A percentile compares a stretch with the other conserved stretches of the same genome.
These are phyloP conservation scores for Cephalopachus bancanus DNA, from an alignment of 2,797 vertebrate species.

Conservation along the genomic window DNA sequence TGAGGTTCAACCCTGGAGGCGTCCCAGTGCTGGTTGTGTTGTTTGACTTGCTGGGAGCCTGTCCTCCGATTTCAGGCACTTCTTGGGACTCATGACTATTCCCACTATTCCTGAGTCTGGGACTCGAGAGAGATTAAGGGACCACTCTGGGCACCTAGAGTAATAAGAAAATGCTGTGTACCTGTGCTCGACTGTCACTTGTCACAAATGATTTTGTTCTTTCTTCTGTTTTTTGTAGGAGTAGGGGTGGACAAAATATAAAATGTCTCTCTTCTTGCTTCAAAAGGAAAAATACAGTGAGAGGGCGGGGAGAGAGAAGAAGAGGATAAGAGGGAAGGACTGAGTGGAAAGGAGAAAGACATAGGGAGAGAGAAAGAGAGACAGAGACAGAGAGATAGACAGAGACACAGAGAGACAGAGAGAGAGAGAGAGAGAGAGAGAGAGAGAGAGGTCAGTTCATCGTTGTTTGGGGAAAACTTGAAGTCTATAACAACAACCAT, in stretches of 20 bases:
- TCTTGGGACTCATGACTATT: background rate
- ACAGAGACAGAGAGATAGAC: background rate
- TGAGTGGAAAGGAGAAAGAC: too few relatives aligned
- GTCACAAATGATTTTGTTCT: background rate
- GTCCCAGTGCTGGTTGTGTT: background rate
- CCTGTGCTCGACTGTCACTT: background rate
- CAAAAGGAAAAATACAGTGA: slow-evolving; percentile 38
- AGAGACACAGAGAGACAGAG: background rate
- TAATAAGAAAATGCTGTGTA: background rate
- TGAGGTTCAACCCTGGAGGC: background rate
- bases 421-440: background rate
- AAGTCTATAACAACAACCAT: slow-evolving; percentile 67
- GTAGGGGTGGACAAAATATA: slow-evolving; percentile 15
- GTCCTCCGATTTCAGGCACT: background rate
- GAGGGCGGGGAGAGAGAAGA: background rate
- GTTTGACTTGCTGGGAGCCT: background rate
- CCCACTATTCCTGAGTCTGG: background rate
- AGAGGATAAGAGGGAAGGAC: background rate
- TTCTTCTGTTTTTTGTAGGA: background rate
- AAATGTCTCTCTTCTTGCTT: slow-evolving; percentile 21
- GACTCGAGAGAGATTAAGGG: background rate
- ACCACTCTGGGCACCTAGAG: background rate
- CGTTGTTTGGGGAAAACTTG: slow-evolving; percentile 67
- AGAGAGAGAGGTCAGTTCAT: background rate
- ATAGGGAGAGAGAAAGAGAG: background rate